These are phyloP conservation scores for Apaloderma vittatum DNA, from an alignment of 2,113 vertebrate genomes.

Conservation along the genomic window DNA sequence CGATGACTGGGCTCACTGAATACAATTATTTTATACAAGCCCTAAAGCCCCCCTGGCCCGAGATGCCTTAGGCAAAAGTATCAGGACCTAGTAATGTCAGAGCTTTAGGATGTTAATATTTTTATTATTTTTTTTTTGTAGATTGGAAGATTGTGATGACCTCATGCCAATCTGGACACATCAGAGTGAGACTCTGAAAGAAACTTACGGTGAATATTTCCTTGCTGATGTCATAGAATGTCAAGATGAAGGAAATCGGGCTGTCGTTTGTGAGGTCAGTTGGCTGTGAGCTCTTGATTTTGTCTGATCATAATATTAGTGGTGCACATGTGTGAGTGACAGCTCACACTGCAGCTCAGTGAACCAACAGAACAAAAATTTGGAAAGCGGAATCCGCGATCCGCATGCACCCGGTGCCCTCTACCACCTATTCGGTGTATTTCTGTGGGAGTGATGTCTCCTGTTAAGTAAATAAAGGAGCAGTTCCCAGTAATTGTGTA, in stretches of 20 bases:
- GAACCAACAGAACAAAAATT: background rate
- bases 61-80: background rate
- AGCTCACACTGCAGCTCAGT: background rate
- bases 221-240: slow-evolving; percentile 84
- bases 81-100: background rate
- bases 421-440: accelerated
- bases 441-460: background rate
- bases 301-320: background rate
- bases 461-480: background rate
- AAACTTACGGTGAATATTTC: slow-evolving; percentile 75
- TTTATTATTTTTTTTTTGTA: slow-evolving; percentile 70
- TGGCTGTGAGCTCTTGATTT: background rate
- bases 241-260: slow-evolving; percentile 80
- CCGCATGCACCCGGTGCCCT: background rate
- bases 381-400: background rate
- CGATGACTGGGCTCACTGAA: background rate
- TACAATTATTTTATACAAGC: background rate
- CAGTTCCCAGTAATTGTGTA: background rate
- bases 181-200: slow-evolving; percentile 71
- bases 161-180: slow-evolving; percentile 80
- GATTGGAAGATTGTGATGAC: slow-evolving; percentile 90
- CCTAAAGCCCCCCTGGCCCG: background rate
- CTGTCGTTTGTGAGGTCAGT: slow-evolving; percentile 89
- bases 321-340: background rate
- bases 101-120: background rate